Evolutionary conservation across 2,888 invertebrate species (phyloP), one percentile per base, ranked within the genome.

Genomic region (Synergus gifuensis): DNA sequence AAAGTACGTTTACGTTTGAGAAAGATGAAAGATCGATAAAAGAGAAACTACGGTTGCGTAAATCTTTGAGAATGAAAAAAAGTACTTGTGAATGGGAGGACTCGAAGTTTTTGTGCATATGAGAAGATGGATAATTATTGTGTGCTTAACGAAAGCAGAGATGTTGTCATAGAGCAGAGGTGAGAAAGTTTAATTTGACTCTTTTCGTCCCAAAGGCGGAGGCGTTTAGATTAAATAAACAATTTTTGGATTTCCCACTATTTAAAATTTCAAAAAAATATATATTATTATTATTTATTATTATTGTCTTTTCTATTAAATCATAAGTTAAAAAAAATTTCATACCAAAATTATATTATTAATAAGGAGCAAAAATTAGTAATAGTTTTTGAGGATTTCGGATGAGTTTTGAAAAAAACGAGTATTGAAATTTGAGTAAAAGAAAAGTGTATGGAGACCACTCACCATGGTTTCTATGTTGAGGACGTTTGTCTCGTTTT

Each of bases 381-480:
- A 5, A 36, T 36, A 36, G 4, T 36, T 67, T 36, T 46, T 42
- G 12, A n/a, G 11, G 18, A 62, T 62, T 18, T 12, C 0, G 2
- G 4, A 11, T 62, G 18, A 4, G 18, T 18, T n/a, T 12, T 4
- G 28, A 4, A 11, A 66, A 18, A 18, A n/a, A 69, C 46, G 49
- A 49, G n/a, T 76, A 76, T 49, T 11, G 58, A 76, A 16, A 8
- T 40, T 28, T 28, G 9, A 64, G 16, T n/a, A 64, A 4, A 8
- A 42, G 14, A 8, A 42, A 9, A 64, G 40, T 40, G 60, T 18
- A 16, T 42, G 28, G 4, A n/a, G 28, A 42, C n/a, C 40, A 87
- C 87, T 87, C 82, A 87, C 87, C 88, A 86, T 82, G 79, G 83
- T 42, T 83, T 86, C 81, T 87, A 87, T 87, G 88, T 77, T 85